A percentile compares a stretch with the other conserved stretches of the same genome.
phyloP scores from a whole-genome alignment of 2,113 vertebrate species.

The Mustela nigripes region DNA sequence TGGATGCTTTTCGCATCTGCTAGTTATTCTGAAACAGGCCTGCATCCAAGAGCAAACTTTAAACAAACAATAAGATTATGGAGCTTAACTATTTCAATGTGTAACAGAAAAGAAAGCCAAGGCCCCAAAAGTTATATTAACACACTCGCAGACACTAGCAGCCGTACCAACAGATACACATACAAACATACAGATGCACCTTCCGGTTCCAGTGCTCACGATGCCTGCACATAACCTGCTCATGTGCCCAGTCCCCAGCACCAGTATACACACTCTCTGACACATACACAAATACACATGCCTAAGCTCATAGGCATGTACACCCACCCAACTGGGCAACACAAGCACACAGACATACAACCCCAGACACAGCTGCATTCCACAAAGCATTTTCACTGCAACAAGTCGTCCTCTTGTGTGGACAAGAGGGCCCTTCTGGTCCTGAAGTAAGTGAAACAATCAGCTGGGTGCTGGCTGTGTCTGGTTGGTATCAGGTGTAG shows the following conservation, averaged over 20 bases:
- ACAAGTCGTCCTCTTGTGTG: neutral
- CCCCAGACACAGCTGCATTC: neutral
- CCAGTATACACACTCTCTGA: neutral
- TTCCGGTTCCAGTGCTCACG: neutral
- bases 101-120: constrained; percentile 78
- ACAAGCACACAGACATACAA: neutral
- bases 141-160: constrained; percentile 67
- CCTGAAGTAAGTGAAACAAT: neutral
- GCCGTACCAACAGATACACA: neutral
- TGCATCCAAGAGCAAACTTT: constrained; percentile 89
- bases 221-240: neutral
- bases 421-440: neutral
- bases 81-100: constrained; percentile 84
- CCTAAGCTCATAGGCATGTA: neutral
- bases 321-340: neutral
- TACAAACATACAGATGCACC: neutral
- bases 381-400: constrained; percentile 28
- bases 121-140: constrained; percentile 63
- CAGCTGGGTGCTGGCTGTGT: neutral
- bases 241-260: neutral
- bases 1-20: constrained; percentile 87
- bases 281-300: neutral
- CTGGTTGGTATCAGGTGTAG: constrained; percentile 15
- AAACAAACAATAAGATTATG: constrained; percentile 87
- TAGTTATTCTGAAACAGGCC: constrained; percentile 86